Evolutionary conservation across 1,140 invertebrate genomes (phyloP).

Genomic region (Drosophila aff.): DNA sequence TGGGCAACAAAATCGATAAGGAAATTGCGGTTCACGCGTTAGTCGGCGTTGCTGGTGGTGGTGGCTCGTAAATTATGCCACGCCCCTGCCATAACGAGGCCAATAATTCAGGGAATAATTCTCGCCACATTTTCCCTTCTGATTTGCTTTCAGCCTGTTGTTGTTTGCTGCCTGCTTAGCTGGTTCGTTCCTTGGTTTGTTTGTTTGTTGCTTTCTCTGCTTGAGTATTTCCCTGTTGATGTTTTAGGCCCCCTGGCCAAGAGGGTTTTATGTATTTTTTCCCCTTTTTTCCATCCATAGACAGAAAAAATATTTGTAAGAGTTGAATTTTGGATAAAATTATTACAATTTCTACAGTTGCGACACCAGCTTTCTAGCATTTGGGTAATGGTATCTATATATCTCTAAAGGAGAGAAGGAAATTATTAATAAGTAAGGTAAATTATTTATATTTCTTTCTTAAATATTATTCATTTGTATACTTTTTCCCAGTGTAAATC

Average conservation of each 20-base stretch:
- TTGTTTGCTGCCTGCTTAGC: slow-evolving; percentile 15
- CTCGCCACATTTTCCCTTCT: slow-evolving; percentile 68
- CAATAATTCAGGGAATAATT: slow-evolving; percentile 80
- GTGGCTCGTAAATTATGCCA: slow-evolving; percentile 72
- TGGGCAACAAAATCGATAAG: slow-evolving; percentile 71
- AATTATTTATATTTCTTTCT: background rate
- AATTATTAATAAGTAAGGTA: background rate
- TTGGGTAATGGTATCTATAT: background rate
- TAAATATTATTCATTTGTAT: background rate
- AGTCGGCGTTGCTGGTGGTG: background rate
- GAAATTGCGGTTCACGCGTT: slow-evolving; percentile 31
- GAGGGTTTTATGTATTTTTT: slow-evolving; percentile 41
- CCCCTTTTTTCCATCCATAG: slow-evolving; percentile 6
- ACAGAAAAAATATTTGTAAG: background rate
- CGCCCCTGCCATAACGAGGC: slow-evolving; percentile 73
- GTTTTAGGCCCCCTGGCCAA: slow-evolving; percentile 20
- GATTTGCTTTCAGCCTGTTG: slow-evolving; percentile 39
- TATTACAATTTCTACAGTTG: background rate
- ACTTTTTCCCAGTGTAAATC: slow-evolving; percentile 4
- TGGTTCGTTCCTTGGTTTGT: slow-evolving; percentile 13
- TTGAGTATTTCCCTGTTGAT: slow-evolving; percentile 47
- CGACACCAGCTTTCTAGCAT: background rate
- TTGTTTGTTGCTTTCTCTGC: slow-evolving; percentile 34
- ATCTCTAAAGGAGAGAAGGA: background rate
- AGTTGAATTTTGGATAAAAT: background rate